Evolutionary conservation across 2,888 invertebrate genomes (phyloP).

Genomic region (Oscheius onirici): DNA sequence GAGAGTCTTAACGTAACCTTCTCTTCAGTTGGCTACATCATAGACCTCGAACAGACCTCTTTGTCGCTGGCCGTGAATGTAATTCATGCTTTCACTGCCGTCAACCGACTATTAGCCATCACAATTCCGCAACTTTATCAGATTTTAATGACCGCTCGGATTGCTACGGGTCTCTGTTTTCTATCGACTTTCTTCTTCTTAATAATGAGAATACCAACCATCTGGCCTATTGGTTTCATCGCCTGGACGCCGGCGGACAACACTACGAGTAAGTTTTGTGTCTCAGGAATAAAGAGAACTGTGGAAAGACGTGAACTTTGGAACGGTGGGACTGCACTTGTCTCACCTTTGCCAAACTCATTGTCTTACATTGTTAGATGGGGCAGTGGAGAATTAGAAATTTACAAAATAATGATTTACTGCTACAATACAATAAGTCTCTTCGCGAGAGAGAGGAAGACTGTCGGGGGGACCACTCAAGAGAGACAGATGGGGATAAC

Average conservation of each 20-base stretch:
- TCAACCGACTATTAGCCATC: conserved; percentile 6
- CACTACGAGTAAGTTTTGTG: not conserved
- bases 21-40: conserved; percentile 1
- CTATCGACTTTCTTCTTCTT: not conserved
- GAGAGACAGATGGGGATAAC: too few species aligned
- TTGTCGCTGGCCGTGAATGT: not conserved
- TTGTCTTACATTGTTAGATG: too few species aligned
- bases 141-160: not conserved
- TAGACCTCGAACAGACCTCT: not conserved
- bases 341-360: too few species aligned
- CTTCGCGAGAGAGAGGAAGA: too few species aligned
- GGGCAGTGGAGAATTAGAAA: too few species aligned
- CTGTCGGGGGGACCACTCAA: too few species aligned
- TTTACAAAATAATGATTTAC: too few species aligned
- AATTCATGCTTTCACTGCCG: conserved; percentile 10
- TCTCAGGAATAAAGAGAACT: too few species aligned
- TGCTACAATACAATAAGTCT: too few species aligned
- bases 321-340: too few species aligned
- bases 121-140: not conserved
- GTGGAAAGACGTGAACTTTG: not conserved
- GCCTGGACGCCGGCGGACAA: not conserved
- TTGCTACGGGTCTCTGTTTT: not conserved
- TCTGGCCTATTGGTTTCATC: not conserved
- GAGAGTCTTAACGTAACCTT: not conserved
- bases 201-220: not conserved